These are phyloP conservation scores for Metopolophium dirhodum DNA, from an alignment of 1,140 invertebrate species.

Conservation along the genomic window DNA sequence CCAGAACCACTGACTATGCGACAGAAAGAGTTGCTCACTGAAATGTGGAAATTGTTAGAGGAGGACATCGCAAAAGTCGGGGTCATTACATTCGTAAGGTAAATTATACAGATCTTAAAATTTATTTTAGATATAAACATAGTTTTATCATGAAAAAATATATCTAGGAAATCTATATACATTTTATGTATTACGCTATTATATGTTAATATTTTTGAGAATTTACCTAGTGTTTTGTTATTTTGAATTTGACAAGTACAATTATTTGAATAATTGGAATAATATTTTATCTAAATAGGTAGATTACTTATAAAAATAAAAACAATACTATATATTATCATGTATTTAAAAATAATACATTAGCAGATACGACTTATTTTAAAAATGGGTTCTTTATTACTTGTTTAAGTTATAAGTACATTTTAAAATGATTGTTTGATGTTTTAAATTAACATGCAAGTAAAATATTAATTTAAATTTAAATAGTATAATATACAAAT, in stretches of 20 bases:
- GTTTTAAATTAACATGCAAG: background rate
- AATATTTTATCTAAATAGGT: background rate
- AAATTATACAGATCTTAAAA: conserved; percentile 55
- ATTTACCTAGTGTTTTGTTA: background rate
- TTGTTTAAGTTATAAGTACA: background rate
- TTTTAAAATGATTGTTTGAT: background rate
- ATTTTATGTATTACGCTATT: background rate
- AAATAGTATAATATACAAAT: too few relatives aligned
- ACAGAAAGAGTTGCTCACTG: conserved; percentile 64
- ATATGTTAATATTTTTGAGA: background rate
- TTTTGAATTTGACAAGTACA: background rate
- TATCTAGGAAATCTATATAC: background rate
- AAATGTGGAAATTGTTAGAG: conserved; percentile 66
- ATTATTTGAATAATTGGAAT: background rate
- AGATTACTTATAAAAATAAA: background rate
- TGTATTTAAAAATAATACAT: background rate
- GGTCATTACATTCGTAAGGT: conserved; percentile 67
- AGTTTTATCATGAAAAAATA: background rate
- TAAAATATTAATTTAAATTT: background rate
- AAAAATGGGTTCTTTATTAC: background rate
- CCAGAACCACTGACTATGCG: conserved; percentile 62
- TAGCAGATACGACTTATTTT: background rate
- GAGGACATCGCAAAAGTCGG: conserved; percentile 67
- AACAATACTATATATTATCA: too few relatives aligned
- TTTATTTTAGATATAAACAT: background rate